A percentile compares a stretch with the other conserved stretches of the same genome.
These are phyloP conservation scores for Antechinus stuartii DNA, from an alignment of 2,113 vertebrate species.

Conservation along the genomic window DNA sequence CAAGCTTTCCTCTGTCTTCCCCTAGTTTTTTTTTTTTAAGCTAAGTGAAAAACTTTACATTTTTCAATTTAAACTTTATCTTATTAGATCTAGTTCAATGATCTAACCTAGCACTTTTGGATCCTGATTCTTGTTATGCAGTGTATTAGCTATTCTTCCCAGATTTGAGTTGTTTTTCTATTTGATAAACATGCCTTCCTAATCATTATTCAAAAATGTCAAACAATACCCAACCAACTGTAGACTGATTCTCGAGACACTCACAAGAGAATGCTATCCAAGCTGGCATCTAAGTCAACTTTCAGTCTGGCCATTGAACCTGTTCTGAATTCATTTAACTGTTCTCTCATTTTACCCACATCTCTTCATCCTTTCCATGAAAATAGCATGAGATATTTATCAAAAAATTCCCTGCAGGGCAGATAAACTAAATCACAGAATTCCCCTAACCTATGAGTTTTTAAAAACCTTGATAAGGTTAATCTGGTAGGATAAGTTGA, in stretches of 20 bases:
- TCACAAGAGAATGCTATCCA: background rate
- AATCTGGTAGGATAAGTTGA: background rate
- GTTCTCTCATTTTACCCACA: background rate
- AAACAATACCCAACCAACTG: background rate
- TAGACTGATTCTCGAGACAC: background rate
- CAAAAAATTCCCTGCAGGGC: background rate
- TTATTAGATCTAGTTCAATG: background rate
- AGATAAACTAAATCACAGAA: background rate
- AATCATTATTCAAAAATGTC: background rate
- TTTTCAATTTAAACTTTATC: background rate
- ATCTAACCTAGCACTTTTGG: background rate
- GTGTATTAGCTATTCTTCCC: background rate
- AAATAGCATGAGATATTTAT: background rate
- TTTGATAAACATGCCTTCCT: background rate
- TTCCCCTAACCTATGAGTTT: background rate
- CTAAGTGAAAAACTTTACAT: background rate
- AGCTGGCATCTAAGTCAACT: background rate
- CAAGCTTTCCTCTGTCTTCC: background rate
- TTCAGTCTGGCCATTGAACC: background rate
- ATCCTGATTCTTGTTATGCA: background rate
- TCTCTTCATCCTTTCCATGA: background rate
- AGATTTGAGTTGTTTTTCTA: background rate
- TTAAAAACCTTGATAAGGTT: background rate
- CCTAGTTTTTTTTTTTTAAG: background rate
- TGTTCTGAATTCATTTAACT: background rate